Evolutionary conservation across 2,113 vertebrate species (phyloP).

Genomic region (Ornithorhynchus anatinus): DNA sequence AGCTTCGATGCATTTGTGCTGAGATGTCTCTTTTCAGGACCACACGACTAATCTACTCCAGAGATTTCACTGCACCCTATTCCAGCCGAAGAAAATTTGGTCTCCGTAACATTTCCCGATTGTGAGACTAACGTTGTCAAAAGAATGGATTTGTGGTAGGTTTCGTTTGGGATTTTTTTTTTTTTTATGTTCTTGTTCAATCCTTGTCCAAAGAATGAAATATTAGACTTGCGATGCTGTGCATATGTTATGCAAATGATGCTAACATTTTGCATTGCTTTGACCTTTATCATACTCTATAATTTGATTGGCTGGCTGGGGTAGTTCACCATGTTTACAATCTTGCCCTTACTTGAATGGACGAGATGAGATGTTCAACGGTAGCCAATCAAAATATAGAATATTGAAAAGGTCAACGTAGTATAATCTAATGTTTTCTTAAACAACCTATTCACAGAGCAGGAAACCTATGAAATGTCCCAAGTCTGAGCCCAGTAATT

Average conservation of each 20-base stretch:
- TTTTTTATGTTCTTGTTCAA: conserved; percentile 39
- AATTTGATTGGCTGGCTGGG: conserved; percentile 48
- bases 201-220: conserved; percentile 46
- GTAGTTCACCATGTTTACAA: conserved; percentile 34
- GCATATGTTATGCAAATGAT: conserved; percentile 54
- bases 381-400: conserved; percentile 21
- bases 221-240: conserved; percentile 44
- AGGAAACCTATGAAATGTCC: not conserved
- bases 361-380: conserved; percentile 21
- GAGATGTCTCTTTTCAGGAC: not conserved
- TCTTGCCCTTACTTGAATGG: conserved; percentile 28
- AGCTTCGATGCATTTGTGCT: not conserved
- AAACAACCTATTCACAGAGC: conserved; percentile 2
- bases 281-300: conserved; percentile 60
- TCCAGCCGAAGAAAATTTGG: not conserved
- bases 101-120: not conserved
- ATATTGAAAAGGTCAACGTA: conserved; percentile 33
- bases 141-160: not conserved
- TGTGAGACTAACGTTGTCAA: not conserved
- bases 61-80: not conserved
- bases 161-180: too few species aligned
- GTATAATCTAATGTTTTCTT: conserved; percentile 5
- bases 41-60: too few species aligned
- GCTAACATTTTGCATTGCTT: conserved; percentile 30
- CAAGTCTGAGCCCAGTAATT: not conserved